Conservation (phyloP, 2,888 invertebrate species). For the Acleris laterana region DNA sequence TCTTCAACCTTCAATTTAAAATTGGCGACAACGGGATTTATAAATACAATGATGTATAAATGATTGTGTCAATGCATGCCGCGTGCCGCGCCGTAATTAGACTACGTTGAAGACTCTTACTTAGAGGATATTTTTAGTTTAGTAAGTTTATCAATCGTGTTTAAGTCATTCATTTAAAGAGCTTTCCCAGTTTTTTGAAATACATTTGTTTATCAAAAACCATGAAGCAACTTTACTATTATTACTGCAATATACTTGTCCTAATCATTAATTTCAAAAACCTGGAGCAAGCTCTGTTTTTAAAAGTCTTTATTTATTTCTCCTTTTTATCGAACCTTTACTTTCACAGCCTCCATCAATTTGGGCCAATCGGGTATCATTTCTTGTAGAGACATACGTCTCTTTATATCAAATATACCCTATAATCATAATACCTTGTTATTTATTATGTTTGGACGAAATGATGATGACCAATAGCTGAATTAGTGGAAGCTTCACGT, state of each 20-base stretch:
- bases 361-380: conserved; percentile 92
- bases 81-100: conserved; percentile 6
- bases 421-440: conserved; percentile 81
- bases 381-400: conserved; percentile 88
- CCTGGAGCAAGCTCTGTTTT: conserved; percentile 50
- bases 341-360: conserved; percentile 87
- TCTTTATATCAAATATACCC: conserved; percentile 88
- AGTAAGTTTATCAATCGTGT: conserved; percentile 67
- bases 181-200: conserved; percentile 60
- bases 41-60: conserved; percentile 33
- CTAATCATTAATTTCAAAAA: conserved; percentile 54
- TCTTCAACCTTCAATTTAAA: conserved; percentile 43
- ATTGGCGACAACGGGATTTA: conserved; percentile 36
- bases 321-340: conserved; percentile 87
- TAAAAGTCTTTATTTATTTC: conserved; percentile 62
- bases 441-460: conserved; percentile 44
- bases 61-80: conserved; percentile 16
- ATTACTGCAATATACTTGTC: neutral
- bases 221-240: neutral
- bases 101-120: conserved; percentile 51
- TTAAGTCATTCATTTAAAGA: conserved; percentile 73
- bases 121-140: conserved; percentile 58
- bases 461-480: conserved; percentile 24
- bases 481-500: conserved; percentile 34
- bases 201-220: neutral